Evolutionary conservation across 37 sponge, comb jelly and placozoan species (phyloP), one percentile per base, ranked within the genome.

Genomic region (Bolinopsis microptera): DNA sequence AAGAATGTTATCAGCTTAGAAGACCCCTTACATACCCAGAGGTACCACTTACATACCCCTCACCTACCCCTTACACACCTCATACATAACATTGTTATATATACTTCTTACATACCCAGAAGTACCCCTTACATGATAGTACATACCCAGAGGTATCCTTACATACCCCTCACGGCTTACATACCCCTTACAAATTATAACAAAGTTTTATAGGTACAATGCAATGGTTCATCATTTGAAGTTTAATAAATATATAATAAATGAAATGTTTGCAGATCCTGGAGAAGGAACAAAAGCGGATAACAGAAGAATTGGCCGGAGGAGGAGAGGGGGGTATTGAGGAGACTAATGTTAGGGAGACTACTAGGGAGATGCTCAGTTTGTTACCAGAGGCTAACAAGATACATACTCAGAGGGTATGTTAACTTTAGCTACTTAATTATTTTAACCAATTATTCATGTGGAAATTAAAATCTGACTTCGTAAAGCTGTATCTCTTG

Each of bases 1-100:
- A 86, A 41, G 90, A 86, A 30, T 40, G 48, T 16, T 86, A 33
- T 23, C 90, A 41, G 41, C 25, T 26, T 9, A 86, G 41, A 26
- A 28, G 90, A 26, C 90, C 90, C 3, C 90, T 86, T 48, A 41
- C 90, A 0, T 86, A 86, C 61, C 90, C 90, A 24, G 90, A 86
- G 90, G 90, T 86, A 72, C 16, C 16, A 18, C 18, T 18, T n/a
- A n/a, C n/a, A n/a, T n/a, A n/a, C n/a, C n/a, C n/a, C n/a, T n/a
- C n/a, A n/a, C n/a, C n/a, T n/a, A 61, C 68, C 18, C 18, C 16
- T 61, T 18, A 18, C n/a, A n/a, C n/a, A n/a, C n/a, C n/a, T n/a
- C n/a, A n/a, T n/a, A n/a, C n/a, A n/a, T n/a, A n/a, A n/a, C n/a
- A n/a, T n/a, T n/a, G n/a, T n/a, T n/a, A n/a, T n/a, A n/a, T n/a